A percentile compares a stretch with the other conserved stretches of the same genome.
Evolutionary conservation across 1,140 invertebrate species (phyloP).

Genomic region (Ceratosolen solmsi): DNA sequence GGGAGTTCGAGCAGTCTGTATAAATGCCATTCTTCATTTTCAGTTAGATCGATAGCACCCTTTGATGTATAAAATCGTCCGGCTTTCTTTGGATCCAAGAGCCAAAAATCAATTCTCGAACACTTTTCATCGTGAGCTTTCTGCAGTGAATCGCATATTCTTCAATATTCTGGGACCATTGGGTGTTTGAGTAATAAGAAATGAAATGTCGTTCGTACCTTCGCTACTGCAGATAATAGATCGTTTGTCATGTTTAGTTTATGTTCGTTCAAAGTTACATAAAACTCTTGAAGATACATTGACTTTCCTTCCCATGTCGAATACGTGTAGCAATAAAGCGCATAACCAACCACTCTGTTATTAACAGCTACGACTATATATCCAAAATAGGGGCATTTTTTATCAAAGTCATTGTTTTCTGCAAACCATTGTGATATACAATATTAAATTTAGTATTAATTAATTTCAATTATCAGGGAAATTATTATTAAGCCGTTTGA

Average conservation of each 20-base stretch:
- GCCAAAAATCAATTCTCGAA: constrained; percentile 43
- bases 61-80: constrained; percentile 24
- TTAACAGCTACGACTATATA: constrained; percentile 25
- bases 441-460: neutral
- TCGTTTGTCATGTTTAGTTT: constrained; percentile 25
- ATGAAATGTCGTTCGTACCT: constrained; percentile 24
- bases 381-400: constrained; percentile 23
- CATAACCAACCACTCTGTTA: constrained; percentile 40
- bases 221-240: constrained; percentile 37
- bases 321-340: constrained; percentile 46
- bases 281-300: constrained; percentile 49
- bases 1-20: constrained; percentile 41
- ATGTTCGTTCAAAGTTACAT: constrained; percentile 26
- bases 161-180: neutral
- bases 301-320: constrained; percentile 49
- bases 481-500: too few species aligned
- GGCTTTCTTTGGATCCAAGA: constrained; percentile 25
- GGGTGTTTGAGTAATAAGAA: neutral
- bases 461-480: too few species aligned
- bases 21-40: constrained; percentile 49
- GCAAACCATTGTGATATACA: neutral
- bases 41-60: constrained; percentile 35
- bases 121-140: constrained; percentile 37
- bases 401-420: constrained; percentile 16
- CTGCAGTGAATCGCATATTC: constrained; percentile 18